phyloP scores from a whole-genome alignment of 2,888 invertebrate genomes.

The Mycalesis mineus region DNA sequence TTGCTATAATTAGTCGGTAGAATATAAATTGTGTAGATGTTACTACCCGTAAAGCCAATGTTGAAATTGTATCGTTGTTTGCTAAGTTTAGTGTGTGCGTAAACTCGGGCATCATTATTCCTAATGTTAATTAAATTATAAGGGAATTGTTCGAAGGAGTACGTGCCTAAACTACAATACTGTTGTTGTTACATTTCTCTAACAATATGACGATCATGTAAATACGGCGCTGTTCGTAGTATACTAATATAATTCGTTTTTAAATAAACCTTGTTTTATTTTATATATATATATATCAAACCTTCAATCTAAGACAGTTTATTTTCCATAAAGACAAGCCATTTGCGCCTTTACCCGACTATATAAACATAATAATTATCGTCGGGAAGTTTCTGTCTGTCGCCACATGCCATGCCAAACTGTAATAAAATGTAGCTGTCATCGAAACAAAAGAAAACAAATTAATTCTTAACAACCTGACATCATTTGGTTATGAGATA shows the following conservation, averaged over 20 bases:
- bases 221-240: conserved; percentile 78
- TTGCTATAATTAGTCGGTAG: conserved; percentile 19
- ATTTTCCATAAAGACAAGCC: too few relatives aligned
- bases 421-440: too few relatives aligned
- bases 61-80: conserved; percentile 20
- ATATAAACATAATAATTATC: too few relatives aligned
- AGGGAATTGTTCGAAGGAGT: conserved; percentile 57
- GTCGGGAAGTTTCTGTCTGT: too few relatives aligned
- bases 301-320: too few relatives aligned
- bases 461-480: too few relatives aligned
- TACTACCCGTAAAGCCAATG: conserved; percentile 22
- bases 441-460: too few relatives aligned
- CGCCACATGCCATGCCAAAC: too few relatives aligned
- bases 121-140: conserved; percentile 32
- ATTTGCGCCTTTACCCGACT: too few relatives aligned
- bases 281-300: conserved; percentile 20
- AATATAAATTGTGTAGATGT: conserved; percentile 23
- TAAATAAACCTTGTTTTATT: conserved; percentile 56
- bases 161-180: conserved; percentile 73
- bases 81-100: conserved; percentile 20
- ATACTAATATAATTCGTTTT: conserved; percentile 74
- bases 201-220: conserved; percentile 76
- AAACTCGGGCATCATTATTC: conserved; percentile 24
- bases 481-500: too few relatives aligned
- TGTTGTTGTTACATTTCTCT: conserved; percentile 76